These are phyloP conservation scores for Mercenaria mercenaria DNA, from an alignment of 1,140 invertebrate species.

Conservation along the genomic window DNA sequence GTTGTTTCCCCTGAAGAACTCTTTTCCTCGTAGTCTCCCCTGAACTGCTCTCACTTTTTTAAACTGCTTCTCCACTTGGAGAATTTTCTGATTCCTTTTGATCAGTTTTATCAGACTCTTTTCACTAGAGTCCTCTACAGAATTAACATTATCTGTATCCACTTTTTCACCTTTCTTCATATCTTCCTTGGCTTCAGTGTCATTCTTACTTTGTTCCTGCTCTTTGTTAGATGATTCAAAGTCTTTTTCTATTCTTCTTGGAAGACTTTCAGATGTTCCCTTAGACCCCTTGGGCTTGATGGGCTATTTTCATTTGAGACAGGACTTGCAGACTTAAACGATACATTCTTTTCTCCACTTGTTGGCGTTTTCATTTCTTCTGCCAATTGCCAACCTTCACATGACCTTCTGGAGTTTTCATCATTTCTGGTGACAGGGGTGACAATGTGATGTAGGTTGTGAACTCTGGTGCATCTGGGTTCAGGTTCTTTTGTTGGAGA, in stretches of 20 bases:
- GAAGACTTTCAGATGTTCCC: constrained; percentile 43
- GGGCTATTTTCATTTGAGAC: constrained; percentile 28
- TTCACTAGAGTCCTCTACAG: constrained; percentile 19
- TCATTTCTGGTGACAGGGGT: constrained; percentile 61
- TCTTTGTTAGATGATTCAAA: constrained; percentile 40
- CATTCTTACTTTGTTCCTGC: constrained; percentile 17
- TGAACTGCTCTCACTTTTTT: background rate
- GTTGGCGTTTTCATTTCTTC: constrained; percentile 63
- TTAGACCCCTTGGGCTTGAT: constrained; percentile 10
- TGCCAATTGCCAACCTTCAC: constrained; percentile 62
- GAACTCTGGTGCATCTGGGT: constrained; percentile 69
- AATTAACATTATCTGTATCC: background rate
- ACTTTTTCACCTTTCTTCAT: background rate
- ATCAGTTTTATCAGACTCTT: background rate
- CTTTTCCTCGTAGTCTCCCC: constrained; percentile 22
- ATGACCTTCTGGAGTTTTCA: constrained; percentile 68
- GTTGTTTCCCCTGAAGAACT: background rate
- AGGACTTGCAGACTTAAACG: constrained; percentile 47
- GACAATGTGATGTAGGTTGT: constrained; percentile 60
- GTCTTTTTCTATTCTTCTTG: constrained; percentile 55
- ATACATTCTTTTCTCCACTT: constrained; percentile 42
- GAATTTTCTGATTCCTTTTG: constrained; percentile 1
- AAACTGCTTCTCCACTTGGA: background rate
- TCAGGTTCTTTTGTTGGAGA: constrained; percentile 46
- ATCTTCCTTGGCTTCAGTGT: background rate